Evolutionary conservation across 2,113 vertebrate genomes (phyloP), one percentile per base, ranked within the genome.

Genomic region (Thunnus thynnus): DNA sequence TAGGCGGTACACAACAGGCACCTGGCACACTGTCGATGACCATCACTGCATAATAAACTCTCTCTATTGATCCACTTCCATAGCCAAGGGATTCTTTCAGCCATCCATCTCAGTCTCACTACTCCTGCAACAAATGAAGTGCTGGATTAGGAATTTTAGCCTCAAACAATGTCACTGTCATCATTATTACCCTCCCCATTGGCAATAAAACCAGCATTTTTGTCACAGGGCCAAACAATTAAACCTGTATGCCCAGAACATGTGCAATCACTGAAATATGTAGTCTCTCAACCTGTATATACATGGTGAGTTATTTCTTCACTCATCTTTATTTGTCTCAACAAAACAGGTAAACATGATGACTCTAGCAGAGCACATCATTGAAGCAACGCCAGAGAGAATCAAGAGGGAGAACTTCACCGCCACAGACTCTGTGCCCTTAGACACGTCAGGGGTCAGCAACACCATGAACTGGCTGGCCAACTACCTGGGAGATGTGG

Each of bases 391-490:
- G 1, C 98, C 98, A 8, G 98, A 99, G 80, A 95, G 97, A 78
- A 99, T 99, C 94, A 99, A 99, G 92, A 95, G 96, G 91, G 98
- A 99, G 94, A 97, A 95, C 92, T 99, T 99, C 88, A 95, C 94
- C 67, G 90, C 97, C 18, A 66, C 94, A 85, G 97, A 98, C 71
- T 80, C 94, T 5, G 90, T 96, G 2, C 92, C 97, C 0, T 90
- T 95, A n/a, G 97, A 98, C 44, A 92, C 94, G 18, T 93, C 96
- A 78, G 91, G 96, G 70, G 93, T 99, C 80, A 97, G 95, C 95
- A 97, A 95, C 93, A 99, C 98, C 1, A 99, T 99, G 97, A 99
- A 96, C 96, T 99, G 98, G 98, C 96, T 99, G 92, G 98, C 98
- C 95, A 97, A 96, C 96, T 99, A 99, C 94, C 95, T 99, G 46